phyloP scores from a whole-genome alignment of 2,113 vertebrate species.

The Menura novaehollandiae region DNA sequence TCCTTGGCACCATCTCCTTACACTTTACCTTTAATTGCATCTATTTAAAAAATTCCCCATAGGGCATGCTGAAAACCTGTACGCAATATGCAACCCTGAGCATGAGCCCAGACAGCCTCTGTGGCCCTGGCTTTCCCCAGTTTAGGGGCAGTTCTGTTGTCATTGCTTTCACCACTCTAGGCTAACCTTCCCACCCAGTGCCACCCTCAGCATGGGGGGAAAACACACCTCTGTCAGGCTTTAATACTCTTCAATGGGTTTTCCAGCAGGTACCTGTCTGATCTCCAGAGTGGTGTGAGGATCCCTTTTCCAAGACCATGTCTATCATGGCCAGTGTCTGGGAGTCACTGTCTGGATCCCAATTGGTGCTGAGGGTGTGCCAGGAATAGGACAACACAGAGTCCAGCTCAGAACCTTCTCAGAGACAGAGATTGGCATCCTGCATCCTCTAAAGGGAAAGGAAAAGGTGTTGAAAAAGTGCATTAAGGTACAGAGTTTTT shows the following conservation, averaged over 20 bases:
- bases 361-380: fast-evolving
- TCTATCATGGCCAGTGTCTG: background rate
- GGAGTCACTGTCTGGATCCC: background rate
- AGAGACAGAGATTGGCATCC: background rate
- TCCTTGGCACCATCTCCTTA: background rate
- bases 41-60: background rate
- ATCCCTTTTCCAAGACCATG: background rate
- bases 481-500: background rate
- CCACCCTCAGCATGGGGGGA: fast-evolving
- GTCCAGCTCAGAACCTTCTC: background rate
- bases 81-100: background rate
- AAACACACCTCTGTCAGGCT: background rate
- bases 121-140: background rate
- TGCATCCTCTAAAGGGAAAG: background rate
- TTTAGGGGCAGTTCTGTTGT: background rate
- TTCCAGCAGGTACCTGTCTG: background rate
- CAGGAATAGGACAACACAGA: background rate
- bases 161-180: background rate
- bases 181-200: background rate
- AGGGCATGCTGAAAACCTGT: background rate
- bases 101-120: background rate
- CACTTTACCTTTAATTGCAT: background rate
- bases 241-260: background rate
- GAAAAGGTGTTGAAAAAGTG: background rate
- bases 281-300: background rate